Evolutionary conservation across 2,113 vertebrate genomes (phyloP).

Genomic region (Enhydra lutris): DNA sequence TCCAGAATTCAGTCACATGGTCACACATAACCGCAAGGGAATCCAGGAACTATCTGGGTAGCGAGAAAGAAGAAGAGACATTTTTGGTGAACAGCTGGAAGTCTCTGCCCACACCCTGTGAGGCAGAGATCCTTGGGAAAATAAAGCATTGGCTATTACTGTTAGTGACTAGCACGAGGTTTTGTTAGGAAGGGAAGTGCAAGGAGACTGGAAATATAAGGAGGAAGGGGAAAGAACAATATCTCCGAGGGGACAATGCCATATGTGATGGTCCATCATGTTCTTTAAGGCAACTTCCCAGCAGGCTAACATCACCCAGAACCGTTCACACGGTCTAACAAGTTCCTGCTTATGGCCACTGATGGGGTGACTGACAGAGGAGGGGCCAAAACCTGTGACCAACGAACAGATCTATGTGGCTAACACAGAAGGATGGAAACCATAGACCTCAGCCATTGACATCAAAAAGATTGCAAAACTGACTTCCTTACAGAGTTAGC

Average conservation of each 20-base stretch:
- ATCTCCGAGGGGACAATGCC: background rate
- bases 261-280: background rate
- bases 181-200: background rate
- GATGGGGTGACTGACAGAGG: background rate
- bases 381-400: background rate
- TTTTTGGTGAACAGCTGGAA: background rate
- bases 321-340: background rate
- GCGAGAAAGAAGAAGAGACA: background rate
- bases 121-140: background rate
- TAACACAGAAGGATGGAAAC: background rate
- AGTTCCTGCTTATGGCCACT: background rate
- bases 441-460: background rate
- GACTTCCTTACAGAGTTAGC: background rate
- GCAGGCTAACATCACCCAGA: background rate
- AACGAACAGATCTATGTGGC: background rate
- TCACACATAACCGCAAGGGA: background rate
- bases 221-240: background rate
- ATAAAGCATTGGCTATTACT: background rate
- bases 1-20: background rate
- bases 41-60: background rate
- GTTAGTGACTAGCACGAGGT: background rate
- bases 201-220: background rate
- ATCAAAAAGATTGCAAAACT: background rate
- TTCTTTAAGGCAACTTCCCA: background rate
- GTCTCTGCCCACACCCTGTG: background rate